These are phyloP conservation scores for Deroptyus accipitrinus DNA, from an alignment of 2,113 vertebrate genomes.

Conservation along the genomic window DNA sequence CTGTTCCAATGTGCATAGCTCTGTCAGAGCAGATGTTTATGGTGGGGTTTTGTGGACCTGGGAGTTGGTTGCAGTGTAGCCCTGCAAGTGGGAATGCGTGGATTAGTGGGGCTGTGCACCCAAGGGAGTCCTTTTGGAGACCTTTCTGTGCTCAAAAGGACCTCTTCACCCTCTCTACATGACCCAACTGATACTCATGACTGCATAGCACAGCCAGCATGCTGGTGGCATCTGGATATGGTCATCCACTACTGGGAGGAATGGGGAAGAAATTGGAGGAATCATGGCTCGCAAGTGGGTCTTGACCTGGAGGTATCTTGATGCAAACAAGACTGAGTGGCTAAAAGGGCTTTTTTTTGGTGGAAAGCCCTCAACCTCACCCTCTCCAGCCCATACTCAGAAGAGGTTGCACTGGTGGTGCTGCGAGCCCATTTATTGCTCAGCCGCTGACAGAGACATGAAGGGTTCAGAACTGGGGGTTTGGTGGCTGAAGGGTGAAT, in stretches of 20 bases:
- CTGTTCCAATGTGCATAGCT: no score
- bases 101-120: background rate
- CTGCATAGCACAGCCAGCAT: accelerated
- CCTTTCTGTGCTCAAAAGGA: accelerated
- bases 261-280: background rate
- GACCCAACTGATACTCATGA: background rate
- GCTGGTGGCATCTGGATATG: background rate
- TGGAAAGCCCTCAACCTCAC: background rate
- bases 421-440: background rate
- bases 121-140: background rate
- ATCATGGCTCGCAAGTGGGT: background rate
- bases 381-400: background rate
- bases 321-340: background rate
- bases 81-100: background rate
- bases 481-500: background rate
- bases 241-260: background rate
- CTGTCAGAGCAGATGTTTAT: background rate
- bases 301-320: background rate
- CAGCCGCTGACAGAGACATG: background rate
- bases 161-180: accelerated
- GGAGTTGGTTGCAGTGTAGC: accelerated
- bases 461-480: background rate
- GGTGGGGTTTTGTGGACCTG: background rate
- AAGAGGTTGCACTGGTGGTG: background rate
- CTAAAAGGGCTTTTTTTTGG: background rate